phyloP scores from a whole-genome alignment of 1,140 invertebrate genomes.

The Drosophila pseudoobscura region DNA sequence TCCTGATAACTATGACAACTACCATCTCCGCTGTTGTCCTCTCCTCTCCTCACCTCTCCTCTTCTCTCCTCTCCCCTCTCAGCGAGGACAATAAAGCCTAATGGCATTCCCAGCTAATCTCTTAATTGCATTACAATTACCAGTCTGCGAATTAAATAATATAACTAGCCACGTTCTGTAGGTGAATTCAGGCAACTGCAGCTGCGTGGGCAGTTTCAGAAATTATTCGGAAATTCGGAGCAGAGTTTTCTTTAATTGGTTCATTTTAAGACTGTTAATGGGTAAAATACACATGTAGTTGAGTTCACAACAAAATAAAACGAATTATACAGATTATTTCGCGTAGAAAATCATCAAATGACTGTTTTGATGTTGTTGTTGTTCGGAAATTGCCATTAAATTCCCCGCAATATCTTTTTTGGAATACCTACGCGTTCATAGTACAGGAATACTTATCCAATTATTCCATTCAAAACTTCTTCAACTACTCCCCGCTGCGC shows the following conservation, averaged over 20 bases:
- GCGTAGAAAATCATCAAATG: no score
- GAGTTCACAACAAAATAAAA: no score
- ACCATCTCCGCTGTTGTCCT: slow-evolving; percentile 3
- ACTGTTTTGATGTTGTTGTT: no score
- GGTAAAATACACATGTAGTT: no score
- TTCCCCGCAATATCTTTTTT: slow-evolving; percentile 4
- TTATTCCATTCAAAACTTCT: slow-evolving; percentile 52
- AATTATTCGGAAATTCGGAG: background rate
- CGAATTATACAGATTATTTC: no score
- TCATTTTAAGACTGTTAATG: no score
- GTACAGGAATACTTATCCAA: slow-evolving; percentile 1
- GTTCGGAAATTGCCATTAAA: background rate
- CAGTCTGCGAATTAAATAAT: slow-evolving; percentile 77
- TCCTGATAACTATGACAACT: background rate
- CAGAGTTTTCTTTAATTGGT: no score
- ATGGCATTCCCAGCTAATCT: slow-evolving; percentile 73
- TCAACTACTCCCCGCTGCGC: slow-evolving; percentile 51
- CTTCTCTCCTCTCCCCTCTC: slow-evolving; percentile 2
- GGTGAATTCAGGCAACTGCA: slow-evolving; percentile 16
- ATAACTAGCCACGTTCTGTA: slow-evolving; percentile 32
- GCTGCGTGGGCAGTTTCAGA: slow-evolving; percentile 20
- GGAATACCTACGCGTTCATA: no score
- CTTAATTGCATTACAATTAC: slow-evolving; percentile 77
- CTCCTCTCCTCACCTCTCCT: background rate
- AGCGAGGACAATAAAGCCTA: slow-evolving; percentile 66